phyloP scores from a whole-genome alignment of 2,797 vertebrate species.

The Melanogrammus aeglefinus region DNA sequence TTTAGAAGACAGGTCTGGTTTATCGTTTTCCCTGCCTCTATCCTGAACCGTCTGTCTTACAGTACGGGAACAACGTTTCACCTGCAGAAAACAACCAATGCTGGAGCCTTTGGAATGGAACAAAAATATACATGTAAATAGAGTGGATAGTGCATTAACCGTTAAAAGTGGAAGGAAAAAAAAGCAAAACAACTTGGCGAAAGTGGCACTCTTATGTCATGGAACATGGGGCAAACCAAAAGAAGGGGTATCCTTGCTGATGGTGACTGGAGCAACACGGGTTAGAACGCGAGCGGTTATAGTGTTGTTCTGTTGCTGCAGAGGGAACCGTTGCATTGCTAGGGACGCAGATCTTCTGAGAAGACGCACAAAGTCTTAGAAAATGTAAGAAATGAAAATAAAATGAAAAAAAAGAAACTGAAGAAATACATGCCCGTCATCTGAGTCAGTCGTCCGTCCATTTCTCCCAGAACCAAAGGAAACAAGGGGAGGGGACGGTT shows the following conservation, averaged over 20 bases:
- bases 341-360: not conserved
- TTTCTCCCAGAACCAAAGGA: constrained; percentile 33
- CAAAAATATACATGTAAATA: constrained; percentile 18
- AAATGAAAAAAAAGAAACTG: constrained; percentile 37
- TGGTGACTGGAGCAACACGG: constrained; percentile 30
- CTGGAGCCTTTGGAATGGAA: constrained; percentile 20
- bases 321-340: constrained; percentile 55
- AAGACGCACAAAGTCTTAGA: constrained; percentile 22
- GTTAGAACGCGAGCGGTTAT: constrained; percentile 44
- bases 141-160: not conserved
- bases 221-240: constrained; percentile 1
- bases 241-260: constrained; percentile 19
- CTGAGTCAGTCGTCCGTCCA: constrained; percentile 24
- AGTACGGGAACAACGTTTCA: not conserved
- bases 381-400: constrained; percentile 38
- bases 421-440: constrained; percentile 54
- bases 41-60: not conserved
- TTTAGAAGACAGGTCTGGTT: not conserved
- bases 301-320: constrained; percentile 61
- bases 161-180: constrained; percentile 31
- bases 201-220: constrained; percentile 7
- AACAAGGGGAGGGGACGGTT: not conserved
- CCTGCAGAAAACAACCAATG: constrained; percentile 3
- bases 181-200: constrained; percentile 30
- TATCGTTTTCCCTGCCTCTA: constrained; percentile 33